Base-by-base conservation (phyloP, 1,140 invertebrate species). In the Dendrolimus punctatus region DNA sequence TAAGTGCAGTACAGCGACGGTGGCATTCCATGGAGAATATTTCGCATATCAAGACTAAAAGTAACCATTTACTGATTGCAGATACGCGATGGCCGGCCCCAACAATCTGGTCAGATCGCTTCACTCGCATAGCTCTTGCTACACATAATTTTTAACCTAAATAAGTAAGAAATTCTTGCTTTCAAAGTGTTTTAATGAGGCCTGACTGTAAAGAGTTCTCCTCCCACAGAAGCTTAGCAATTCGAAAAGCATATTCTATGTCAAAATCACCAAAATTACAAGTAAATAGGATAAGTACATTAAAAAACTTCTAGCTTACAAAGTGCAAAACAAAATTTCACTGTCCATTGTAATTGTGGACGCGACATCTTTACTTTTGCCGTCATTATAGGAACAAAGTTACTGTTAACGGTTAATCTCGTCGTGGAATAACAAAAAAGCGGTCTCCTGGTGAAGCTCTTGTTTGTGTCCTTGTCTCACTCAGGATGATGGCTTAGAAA, bases 1-100 rank as follows among this genome's bases (percentile, higher is more conserved):
- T 78, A 82, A 82, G 77, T 80, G 75, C 73, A 66, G 71, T 71
- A 75, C 70, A 73, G 68, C 77, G 73, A 75, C 72, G 74, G 79
- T 77, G 77, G 67, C 80, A 85, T 86, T 80, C 80, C 76, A 65
- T 61, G 70, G 60, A 68, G 74, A 82, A 84, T 86, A 66, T 71
- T 65, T 68, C 70, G 75, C 76, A 84, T 83, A 81, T 78, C 80
- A 71, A 79, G 80, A 74, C 77, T 80, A 80, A 76, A 81, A 83
- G 79, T 83, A 76, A 82, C 77, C 77, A 82, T 83, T 83, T 83
- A 85, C 76, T 72, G 82, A 85, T 84, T 79, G 73, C 73, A 84
- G 79, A 82, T 82, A 85, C 82, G 80, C 82, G 80, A 83, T 78
- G 82, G 82, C 70, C 81, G 70, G 64, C 66, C 57, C 62, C 60